These are phyloP conservation scores for Philopotamus ludificatus DNA, from an alignment of 1,140 invertebrate species.

Conservation along the genomic window DNA sequence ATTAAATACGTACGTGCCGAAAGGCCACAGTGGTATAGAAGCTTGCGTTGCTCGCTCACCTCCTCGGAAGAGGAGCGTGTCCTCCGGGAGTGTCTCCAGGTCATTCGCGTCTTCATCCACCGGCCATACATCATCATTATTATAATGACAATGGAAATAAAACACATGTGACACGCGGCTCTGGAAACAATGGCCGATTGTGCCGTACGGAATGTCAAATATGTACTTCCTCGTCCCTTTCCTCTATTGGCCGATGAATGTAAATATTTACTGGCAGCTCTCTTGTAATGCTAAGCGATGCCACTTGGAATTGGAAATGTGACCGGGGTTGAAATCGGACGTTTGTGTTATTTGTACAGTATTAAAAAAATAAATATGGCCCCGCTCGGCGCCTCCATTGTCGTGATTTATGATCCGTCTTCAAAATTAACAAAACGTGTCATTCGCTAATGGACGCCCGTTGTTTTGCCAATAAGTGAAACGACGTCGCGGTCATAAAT, in stretches of 20 bases:
- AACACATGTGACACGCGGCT: slow-evolving; percentile 20
- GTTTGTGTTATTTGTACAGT: not conserved
- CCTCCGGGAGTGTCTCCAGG: too few species aligned
- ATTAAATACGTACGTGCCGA: slow-evolving; percentile 22
- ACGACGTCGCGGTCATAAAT: slow-evolving; percentile 26
- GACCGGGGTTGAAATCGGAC: not conserved
- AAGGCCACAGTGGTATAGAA: slow-evolving; percentile 9
- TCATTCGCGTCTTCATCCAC: slow-evolving; percentile 16
- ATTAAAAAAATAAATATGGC: too few species aligned
- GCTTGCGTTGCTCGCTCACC: too few species aligned
- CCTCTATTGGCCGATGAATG: not conserved
- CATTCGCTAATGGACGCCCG: slow-evolving; percentile 16
- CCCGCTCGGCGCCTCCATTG: too few species aligned
- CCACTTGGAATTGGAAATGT: not conserved
- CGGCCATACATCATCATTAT: slow-evolving; percentile 32
- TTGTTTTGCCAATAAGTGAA: slow-evolving; percentile 21
- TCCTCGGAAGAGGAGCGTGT: slow-evolving; percentile 8
- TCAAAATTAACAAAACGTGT: too few species aligned
- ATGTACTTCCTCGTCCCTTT: slow-evolving; percentile 16
- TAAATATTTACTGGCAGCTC: slow-evolving; percentile 27
- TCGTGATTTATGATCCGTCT: too few species aligned
- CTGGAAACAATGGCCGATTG: slow-evolving; percentile 27
- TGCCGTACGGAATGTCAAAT: slow-evolving; percentile 21
- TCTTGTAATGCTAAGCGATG: slow-evolving; percentile 5
- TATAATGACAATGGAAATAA: slow-evolving; percentile 24